Base-by-base conservation (phyloP, 2,797 vertebrate species). In the Gallinago stenura region DNA sequence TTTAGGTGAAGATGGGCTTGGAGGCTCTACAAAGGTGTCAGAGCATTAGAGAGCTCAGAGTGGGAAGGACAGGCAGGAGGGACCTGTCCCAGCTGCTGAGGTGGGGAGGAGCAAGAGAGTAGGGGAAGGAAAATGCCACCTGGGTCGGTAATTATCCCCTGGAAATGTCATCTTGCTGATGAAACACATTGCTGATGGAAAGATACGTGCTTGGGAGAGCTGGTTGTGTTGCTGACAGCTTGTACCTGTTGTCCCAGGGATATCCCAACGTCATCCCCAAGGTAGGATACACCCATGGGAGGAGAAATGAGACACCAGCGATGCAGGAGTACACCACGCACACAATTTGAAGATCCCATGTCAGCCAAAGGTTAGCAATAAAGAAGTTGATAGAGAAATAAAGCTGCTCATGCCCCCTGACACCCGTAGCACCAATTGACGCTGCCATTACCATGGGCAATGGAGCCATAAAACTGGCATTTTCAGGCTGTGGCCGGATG, bases 401-500 rank as follows among this genome's bases (percentile, higher is more conserved):
- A 71, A 71, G 14, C 21, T 10, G 20, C 57, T 79, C 75, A 21
- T 75, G 21, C 46, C 21, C 43, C 54, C 41, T 14, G 24, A 75
- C 68, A 51, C 77, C 62, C 2, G 0, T 37, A 4, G 6, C 1
- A 1, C 39, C 2, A 0, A 8, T 7, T 21, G 76, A 61, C 50
- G 71, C 58, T 46, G 81, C 58, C 65, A 65, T 70, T 26, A 45
- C 71, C 4, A 2, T 0, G 1, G 69, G 41, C 60, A 57, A 9
- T 1, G 1, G 46, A 46, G 80, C 62, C 83, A 28, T 54, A 54
- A 3, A 68, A 0, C 2, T 0, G 2, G 39, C 0, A 1, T 39
- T 9, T 13, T 22, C 24, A 15, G 58, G 48, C 15, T 33, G 48
- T 1, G 62, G 64, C 71, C 43, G 39, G 37, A 35, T 13, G 65